phyloP scores from a whole-genome alignment of 2,888 invertebrate genomes.

The Didymodactylos carnosus region DNA sequence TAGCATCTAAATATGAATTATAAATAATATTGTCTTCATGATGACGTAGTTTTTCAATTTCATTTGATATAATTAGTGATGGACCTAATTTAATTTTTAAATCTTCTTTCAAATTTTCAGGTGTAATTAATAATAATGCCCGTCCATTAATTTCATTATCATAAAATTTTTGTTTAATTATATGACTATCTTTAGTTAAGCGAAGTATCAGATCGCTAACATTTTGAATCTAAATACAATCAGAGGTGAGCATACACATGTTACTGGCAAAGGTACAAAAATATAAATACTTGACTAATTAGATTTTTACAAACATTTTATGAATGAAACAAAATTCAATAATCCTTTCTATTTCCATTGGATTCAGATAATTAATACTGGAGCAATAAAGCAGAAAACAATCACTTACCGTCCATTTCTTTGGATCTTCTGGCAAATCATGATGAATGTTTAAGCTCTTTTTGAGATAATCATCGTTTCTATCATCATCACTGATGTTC shows the following conservation, averaged over 20 bases:
- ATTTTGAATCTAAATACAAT: too few relatives aligned
- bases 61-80: constrained; percentile 8
- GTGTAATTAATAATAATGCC: constrained; percentile 5
- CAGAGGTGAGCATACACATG: too few relatives aligned
- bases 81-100: constrained; percentile 13
- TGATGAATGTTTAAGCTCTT: neutral
- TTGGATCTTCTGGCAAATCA: neutral
- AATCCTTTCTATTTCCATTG: too few relatives aligned
- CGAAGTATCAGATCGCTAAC: neutral
- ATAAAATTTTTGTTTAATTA: neutral
- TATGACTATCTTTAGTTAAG: neutral
- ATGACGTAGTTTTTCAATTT: constrained; percentile 5
- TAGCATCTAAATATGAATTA: neutral
- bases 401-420: neutral
- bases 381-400: too few relatives aligned
- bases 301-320: too few relatives aligned
- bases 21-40: neutral
- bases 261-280: too few relatives aligned
- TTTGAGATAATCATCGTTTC: neutral
- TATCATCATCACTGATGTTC: too few relatives aligned
- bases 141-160: constrained; percentile 10
- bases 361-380: too few relatives aligned
- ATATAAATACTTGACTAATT: too few relatives aligned
- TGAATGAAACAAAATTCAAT: too few relatives aligned
- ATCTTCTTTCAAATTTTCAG: constrained; percentile 6